Evolutionary conservation across 2,888 invertebrate species (phyloP).

Genomic region (Sisyra terminalis): DNA sequence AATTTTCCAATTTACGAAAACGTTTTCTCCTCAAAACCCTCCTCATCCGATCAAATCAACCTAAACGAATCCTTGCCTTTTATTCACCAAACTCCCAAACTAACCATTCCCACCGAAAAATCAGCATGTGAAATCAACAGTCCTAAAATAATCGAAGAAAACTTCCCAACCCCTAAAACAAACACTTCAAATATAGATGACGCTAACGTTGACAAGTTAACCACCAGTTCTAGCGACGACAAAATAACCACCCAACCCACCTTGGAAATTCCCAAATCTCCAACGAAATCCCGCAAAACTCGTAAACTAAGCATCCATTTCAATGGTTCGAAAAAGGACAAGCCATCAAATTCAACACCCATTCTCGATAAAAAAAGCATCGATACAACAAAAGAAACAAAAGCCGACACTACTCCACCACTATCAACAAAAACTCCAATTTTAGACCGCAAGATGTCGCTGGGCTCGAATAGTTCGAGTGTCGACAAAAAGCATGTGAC

Average conservation of each 20-base stretch:
- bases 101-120: no score
- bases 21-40: no score
- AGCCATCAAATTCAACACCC: slow-evolving; percentile 10
- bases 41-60: slow-evolving; percentile 8
- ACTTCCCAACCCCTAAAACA: slow-evolving; percentile 2
- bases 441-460: slow-evolving; percentile 10
- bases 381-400: slow-evolving; percentile 17
- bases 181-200: slow-evolving; percentile 4
- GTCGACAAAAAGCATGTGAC: slow-evolving; percentile 18
- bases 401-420: slow-evolving; percentile 21
- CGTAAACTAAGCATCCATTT: slow-evolving; percentile 26
- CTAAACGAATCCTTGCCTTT: no score
- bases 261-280: slow-evolving; percentile 6
- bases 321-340: slow-evolving; percentile 21
- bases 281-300: slow-evolving; percentile 14
- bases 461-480: slow-evolving; percentile 8
- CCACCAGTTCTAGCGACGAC: slow-evolving; percentile 7
- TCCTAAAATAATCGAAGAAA: slow-evolving; percentile 10
- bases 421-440: slow-evolving; percentile 16
- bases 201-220: slow-evolving; percentile 5
- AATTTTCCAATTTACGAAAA: no score
- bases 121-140: slow-evolving; percentile 13
- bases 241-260: slow-evolving; percentile 1
- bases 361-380: slow-evolving; percentile 21
- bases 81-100: no score